Base-by-base conservation (phyloP, 2,113 vertebrate species). In the Leptosomus discolor region DNA sequence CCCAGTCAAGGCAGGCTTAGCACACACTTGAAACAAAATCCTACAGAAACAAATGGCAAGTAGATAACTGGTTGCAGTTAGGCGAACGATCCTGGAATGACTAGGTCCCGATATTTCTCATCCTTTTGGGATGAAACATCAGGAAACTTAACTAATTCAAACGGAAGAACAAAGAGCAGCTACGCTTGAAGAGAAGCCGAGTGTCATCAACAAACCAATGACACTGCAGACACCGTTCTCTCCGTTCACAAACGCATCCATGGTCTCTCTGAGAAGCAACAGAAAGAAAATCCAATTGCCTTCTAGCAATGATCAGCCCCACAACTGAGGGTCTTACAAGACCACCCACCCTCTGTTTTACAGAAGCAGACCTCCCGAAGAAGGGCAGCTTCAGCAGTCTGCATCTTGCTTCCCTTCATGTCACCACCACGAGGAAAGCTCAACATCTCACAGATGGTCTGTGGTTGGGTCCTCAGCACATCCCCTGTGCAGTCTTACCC, bases 201-300 rank as follows among this genome's bases (percentile, higher is more conserved):
- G 21, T 15, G 64, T 15, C 56, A 45, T 2, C 41, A 57, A 9
- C 23, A 63, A 57, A 32, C 1, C 4, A 39, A 1, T 0, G 32
- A 79, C 65, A 39, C 53, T 29, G 45, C 76, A 43, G 56, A 37
- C 39, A 2, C 36, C 2, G 10, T 8, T 34, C 39, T 51, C 50
- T 45, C 53, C 10, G 23, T 6, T 50, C 53, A 22, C 43, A 29
- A 5, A 4, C 6, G 3, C 14, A 30, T 5, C 24, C 51, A 6
- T 0, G 11, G n/a, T 8, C 34, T 26, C 74, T 46, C 34, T 23
- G 34, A 57, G 61, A 21, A 54, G 17, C 14, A 57, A 23, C 22
- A 57, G 24, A 68, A 56, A 41, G n/a, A 19, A 68, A 71, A 54
- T 8, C 29, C 41, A 61, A 8, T 12, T 29, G 64, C 27, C 36